Evolutionary conservation across 2,888 invertebrate species (phyloP), one percentile per base, ranked within the genome.

Genomic region (Anarsia innoxiella): DNA sequence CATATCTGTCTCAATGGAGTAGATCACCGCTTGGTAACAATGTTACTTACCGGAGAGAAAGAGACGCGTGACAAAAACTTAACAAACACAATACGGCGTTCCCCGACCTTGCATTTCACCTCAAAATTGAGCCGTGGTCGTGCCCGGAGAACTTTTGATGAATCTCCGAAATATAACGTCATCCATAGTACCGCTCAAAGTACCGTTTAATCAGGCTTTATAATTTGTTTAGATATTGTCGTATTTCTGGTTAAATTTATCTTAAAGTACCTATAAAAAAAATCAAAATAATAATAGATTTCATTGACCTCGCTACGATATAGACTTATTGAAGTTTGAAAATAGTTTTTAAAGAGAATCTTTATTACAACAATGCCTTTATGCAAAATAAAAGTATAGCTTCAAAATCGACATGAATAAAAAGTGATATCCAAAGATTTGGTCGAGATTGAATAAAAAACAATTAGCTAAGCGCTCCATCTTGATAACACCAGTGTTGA

Each of bases 61-160:
- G 74, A 72, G 70, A 73, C 72, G 72, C 70, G 67, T 71, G 71
- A 75, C 70, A 77, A 79, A 71, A 76, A 74, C 47, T 59, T 66
- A 64, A 60, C 60, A 68, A 65, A 65, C 78, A 74, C 77, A 76
- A 75, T 67, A 68, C 44, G 55, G 54, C 65, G 59, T 66, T 70
- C 71, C 63, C 69, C 69, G 73, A 71, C 71, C 71, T 74, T 71
- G 73, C 67, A 64, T 74, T 72, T 73, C 66, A 67, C 70, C 57
- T 70, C 66, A 48, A 55, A 75, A 73, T 68, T 77, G 69, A 72
- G 72, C 69, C 71, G 58, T 63, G 66, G 69, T 80, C 77, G 76
- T 78, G 75, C 60, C 53, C 59, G 61, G 70, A 67, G 59, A 65
- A 51, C 73, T 57, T 69, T 66, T 56, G 55, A 46, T 57, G 45